Conservation (phyloP, 2,113 vertebrate species). For the Tachysurus fulvidraco region DNA sequence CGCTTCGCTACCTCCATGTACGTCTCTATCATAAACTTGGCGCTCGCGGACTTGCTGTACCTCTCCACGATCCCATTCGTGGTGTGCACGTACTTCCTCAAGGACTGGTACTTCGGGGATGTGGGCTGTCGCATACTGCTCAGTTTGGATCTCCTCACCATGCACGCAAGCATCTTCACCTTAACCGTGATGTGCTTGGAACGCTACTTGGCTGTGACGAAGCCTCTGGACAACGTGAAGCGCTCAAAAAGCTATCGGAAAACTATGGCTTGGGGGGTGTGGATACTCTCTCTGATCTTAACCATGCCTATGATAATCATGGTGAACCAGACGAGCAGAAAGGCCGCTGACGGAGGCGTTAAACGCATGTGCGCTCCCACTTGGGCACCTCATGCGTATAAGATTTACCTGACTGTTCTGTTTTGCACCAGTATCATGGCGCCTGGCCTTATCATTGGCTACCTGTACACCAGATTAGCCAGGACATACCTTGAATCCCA, state of each 20-base stretch:
- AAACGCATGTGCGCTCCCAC: slow-evolving; percentile 86
- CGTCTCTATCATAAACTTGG: slow-evolving; percentile 89
- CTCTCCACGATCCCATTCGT: slow-evolving; percentile 92
- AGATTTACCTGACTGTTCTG: slow-evolving; percentile 84
- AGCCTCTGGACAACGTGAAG: slow-evolving; percentile 82
- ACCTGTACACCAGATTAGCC: slow-evolving; percentile 83
- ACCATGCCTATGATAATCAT: slow-evolving; percentile 89
- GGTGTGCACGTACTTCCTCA: slow-evolving; percentile 88
- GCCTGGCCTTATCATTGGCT: slow-evolving; percentile 85
- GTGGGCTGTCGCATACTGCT: slow-evolving; percentile 86
- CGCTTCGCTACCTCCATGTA: slow-evolving; percentile 87
- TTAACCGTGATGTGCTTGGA: slow-evolving; percentile 91
- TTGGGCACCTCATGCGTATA: slow-evolving; percentile 80
- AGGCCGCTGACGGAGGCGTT: slow-evolving; percentile 69
- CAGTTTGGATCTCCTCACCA: slow-evolving; percentile 89
- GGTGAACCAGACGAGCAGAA: slow-evolving; percentile 78
- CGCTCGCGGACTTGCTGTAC: slow-evolving; percentile 89
- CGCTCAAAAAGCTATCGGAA: slow-evolving; percentile 83
- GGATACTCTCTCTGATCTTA: slow-evolving; percentile 82
- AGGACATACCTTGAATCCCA: slow-evolving; percentile 86
- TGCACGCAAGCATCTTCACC: slow-evolving; percentile 94
- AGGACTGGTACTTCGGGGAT: slow-evolving; percentile 92
- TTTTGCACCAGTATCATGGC: slow-evolving; percentile 92
- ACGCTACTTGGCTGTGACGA: slow-evolving; percentile 89
- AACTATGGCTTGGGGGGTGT: slow-evolving; percentile 79